Conservation (phyloP, 53 echinoderm and acorn worm species). For the Temnopleurus reevesii region DNA sequence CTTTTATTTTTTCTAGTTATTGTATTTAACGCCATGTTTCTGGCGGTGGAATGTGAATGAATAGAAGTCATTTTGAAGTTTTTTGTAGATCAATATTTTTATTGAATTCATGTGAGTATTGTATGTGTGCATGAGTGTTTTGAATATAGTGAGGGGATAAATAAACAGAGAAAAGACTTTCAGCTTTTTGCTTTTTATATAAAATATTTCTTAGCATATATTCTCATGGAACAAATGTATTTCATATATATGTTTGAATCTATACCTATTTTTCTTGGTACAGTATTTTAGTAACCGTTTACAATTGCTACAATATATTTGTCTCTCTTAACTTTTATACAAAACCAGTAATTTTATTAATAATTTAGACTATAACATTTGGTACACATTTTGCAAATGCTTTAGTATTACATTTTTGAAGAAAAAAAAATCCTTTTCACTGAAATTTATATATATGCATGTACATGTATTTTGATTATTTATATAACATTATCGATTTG, state of each 20-base stretch:
- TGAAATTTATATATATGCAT: slow-evolving; percentile 64
- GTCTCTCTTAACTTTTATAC: slow-evolving; percentile 62
- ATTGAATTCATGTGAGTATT: slow-evolving; percentile 37
- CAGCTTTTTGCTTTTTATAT: slow-evolving; percentile 58
- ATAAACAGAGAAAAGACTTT: slow-evolving; percentile 25
- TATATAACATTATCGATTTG: slow-evolving; percentile 55
- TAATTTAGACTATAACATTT: slow-evolving; percentile 56
- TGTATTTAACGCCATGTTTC: slow-evolving; percentile 14
- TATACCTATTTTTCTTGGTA: slow-evolving; percentile 64
- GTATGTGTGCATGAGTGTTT: slow-evolving; percentile 58
- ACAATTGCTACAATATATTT: slow-evolving; percentile 58
- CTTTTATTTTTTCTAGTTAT: slow-evolving; percentile 41
- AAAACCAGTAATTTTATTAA: slow-evolving; percentile 51
- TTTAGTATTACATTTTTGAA: slow-evolving; percentile 60
- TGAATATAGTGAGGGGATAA: slow-evolving; percentile 31
- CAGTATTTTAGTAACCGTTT: slow-evolving; percentile 59
- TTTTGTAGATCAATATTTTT: slow-evolving; percentile 39
- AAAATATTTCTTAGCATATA: slow-evolving; percentile 51
- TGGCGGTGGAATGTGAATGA: slow-evolving; percentile 10
- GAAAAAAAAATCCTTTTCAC: slow-evolving; percentile 50
- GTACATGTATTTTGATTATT: slow-evolving; percentile 63
- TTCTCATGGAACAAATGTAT: slow-evolving; percentile 60
- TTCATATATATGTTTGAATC: slow-evolving; percentile 61
- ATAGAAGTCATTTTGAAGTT: slow-evolving; percentile 40
- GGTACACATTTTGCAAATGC: slow-evolving; percentile 62